Evolutionary conservation across 2,888 invertebrate genomes (phyloP).

Genomic region (Drosophila koepferae): DNA sequence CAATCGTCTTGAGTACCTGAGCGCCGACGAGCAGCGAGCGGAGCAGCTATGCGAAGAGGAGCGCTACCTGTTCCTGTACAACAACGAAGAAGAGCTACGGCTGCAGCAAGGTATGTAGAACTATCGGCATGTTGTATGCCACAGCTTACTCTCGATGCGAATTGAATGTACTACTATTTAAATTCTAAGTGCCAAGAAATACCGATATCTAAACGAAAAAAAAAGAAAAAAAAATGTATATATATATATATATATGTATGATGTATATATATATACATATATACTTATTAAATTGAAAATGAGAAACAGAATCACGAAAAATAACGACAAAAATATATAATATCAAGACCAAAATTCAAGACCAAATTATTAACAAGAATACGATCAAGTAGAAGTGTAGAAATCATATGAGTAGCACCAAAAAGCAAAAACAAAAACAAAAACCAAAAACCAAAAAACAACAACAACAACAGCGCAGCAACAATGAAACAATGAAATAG

Average conservation of each 20-base stretch:
- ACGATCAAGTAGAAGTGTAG: slow-evolving; percentile 8
- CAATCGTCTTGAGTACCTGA: slow-evolving; percentile 87
- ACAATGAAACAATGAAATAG: neutral
- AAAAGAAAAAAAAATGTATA: neutral
- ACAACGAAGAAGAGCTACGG: slow-evolving; percentile 94
- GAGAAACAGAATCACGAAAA: neutral
- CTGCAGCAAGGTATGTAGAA: slow-evolving; percentile 92
- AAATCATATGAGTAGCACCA: slow-evolving; percentile 27
- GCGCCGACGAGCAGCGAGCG: slow-evolving; percentile 91
- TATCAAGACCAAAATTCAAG: slow-evolving; percentile 19
- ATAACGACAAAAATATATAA: neutral
- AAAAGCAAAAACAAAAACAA: slow-evolving; percentile 18
- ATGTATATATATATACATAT: neutral
- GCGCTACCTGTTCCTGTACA: slow-evolving; percentile 93
- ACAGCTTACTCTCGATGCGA: slow-evolving; percentile 45
- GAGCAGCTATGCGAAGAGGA: slow-evolving; percentile 98
- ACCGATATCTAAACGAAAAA: slow-evolving; percentile 27
- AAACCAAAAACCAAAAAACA: slow-evolving; percentile 10
- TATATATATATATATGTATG: neutral
- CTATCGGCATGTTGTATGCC: slow-evolving; percentile 31
- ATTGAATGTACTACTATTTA: slow-evolving; percentile 57
- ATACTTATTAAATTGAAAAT: too few relatives aligned
- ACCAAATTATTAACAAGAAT: slow-evolving; percentile 6
- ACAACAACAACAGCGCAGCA: slow-evolving; percentile 16
- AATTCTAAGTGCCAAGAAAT: slow-evolving; percentile 63